Percentiles rank a stretch among this genome's conserved stretches.
Evolutionary conservation across 2,797 vertebrate genomes (phyloP).

Genomic region (Spondyliosoma cantharus): DNA sequence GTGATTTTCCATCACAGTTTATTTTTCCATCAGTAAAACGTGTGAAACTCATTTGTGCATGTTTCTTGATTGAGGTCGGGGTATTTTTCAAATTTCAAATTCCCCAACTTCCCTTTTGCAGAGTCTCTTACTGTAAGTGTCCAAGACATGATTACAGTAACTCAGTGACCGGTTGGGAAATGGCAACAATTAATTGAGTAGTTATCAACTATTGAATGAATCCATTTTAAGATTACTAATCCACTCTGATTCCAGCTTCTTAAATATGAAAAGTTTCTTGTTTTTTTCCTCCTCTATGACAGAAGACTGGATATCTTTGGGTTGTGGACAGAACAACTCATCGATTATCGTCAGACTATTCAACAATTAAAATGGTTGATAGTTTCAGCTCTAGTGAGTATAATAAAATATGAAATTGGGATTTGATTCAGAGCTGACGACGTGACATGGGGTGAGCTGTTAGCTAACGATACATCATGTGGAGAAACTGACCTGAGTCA

Average conservation of each 20-base stretch:
- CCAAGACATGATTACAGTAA: background rate
- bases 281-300: too few relatives aligned
- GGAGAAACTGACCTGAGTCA: background rate
- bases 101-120: background rate
- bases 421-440: background rate
- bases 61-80: background rate
- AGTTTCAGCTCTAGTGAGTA: background rate
- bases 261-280: too few relatives aligned
- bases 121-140: too few relatives aligned
- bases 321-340: too few relatives aligned
- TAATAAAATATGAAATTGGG: background rate
- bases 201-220: too few relatives aligned
- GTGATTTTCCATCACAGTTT: background rate
- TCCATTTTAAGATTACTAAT: too few relatives aligned
- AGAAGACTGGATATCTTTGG: too few relatives aligned
- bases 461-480: background rate
- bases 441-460: background rate
- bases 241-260: too few relatives aligned
- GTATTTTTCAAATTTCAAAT: background rate
- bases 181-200: too few relatives aligned
- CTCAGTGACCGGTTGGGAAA: background rate
- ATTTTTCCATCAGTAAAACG: fast-evolving
- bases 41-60: background rate
- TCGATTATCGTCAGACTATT: too few relatives aligned
- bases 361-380: too few relatives aligned